phyloP scores from a whole-genome alignment of 1,140 invertebrate species.

The Camponotus pennsylvanicus region DNA sequence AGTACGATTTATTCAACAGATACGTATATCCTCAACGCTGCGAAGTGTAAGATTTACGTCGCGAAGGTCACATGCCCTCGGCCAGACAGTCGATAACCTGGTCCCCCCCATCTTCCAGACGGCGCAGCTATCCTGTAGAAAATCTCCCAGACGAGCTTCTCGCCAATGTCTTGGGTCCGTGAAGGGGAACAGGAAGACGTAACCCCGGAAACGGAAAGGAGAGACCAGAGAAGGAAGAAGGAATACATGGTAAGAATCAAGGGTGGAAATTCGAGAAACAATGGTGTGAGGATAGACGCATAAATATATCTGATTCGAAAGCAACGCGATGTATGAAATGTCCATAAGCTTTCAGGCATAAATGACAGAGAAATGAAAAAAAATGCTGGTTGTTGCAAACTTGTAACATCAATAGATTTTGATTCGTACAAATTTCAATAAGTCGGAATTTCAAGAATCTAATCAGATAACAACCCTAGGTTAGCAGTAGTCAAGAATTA shows the following conservation, averaged over 20 bases:
- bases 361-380: background rate
- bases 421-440: background rate
- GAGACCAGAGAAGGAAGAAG: slow-evolving; percentile 18
- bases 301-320: slow-evolving; percentile 34
- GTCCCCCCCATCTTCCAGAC: slow-evolving; percentile 53
- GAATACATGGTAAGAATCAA: slow-evolving; percentile 31
- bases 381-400: background rate
- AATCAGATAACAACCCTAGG: background rate
- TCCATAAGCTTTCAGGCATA: background rate
- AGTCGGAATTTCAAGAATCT: background rate
- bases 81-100: slow-evolving; percentile 67
- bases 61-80: slow-evolving; percentile 61
- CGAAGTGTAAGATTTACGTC: slow-evolving; percentile 21
- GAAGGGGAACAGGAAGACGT: slow-evolving; percentile 30
- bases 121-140: slow-evolving; percentile 39
- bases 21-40: slow-evolving; percentile 8
- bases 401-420: background rate
- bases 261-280: background rate
- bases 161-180: background rate
- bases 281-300: slow-evolving; percentile 1
- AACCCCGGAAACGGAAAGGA: slow-evolving; percentile 6
- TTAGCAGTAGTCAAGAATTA: no score
- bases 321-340: background rate
- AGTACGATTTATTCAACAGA: slow-evolving; percentile 28
- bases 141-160: slow-evolving; percentile 50